Percentiles rank a stretch among this genome's conserved stretches.
These are phyloP conservation scores for Hemaris fuciformis DNA, from an alignment of 2,888 invertebrate genomes.

Conservation along the genomic window DNA sequence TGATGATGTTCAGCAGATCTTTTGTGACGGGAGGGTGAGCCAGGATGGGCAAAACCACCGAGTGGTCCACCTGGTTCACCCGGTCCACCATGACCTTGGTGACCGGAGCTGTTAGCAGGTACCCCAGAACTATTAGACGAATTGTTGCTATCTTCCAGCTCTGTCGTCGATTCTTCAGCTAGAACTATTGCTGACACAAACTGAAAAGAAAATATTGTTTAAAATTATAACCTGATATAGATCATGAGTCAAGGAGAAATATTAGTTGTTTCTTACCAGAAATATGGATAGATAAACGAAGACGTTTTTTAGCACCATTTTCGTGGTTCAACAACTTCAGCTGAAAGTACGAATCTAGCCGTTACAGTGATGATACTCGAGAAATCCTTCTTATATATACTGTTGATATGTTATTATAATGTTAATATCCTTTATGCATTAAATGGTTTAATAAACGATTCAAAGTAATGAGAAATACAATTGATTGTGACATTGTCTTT, in stretches of 20 bases:
- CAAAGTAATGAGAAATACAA: neutral
- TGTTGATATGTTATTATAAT: slow-evolving; percentile 16
- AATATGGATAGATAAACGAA: neutral
- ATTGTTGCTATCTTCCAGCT: neutral
- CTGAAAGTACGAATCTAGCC: neutral
- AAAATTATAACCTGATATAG: neutral
- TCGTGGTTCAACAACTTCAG: neutral
- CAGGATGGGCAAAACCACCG: neutral
- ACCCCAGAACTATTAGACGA: neutral
- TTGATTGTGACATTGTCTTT: neutral
- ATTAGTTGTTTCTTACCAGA: neutral
- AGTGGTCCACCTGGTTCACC: neutral
- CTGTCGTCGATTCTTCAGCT: neutral
- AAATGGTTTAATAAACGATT: neutral
- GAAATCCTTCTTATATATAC: slow-evolving; percentile 23
- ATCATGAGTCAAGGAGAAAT: neutral
- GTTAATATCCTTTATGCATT: slow-evolving; percentile 19
- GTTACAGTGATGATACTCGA: neutral
- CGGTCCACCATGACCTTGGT: neutral
- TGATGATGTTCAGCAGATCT: neutral
- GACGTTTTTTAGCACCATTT: neutral
- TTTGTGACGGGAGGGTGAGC: neutral
- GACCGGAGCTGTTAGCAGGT: neutral
- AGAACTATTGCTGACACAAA: neutral
- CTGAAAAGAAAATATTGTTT: neutral